Evolutionary conservation across 92 coral and sea anemone species (phyloP), one percentile per base, ranked within the genome.

Genomic region (Porites cylindrica): DNA sequence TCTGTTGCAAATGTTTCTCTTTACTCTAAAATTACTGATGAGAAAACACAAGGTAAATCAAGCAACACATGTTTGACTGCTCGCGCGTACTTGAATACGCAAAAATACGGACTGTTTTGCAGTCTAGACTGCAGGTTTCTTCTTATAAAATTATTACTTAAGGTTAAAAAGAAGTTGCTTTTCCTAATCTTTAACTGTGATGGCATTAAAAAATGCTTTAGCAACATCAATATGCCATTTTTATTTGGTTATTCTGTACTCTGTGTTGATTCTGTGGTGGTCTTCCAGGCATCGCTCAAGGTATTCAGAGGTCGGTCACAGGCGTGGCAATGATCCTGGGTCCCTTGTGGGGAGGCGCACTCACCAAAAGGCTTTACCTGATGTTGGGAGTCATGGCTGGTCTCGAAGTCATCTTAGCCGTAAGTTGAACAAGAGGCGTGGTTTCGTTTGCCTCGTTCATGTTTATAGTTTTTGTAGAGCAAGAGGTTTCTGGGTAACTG

Each of bases 271-370:
- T 19, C 72, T 23, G 70, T 69, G 67, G 53, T 32, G 62, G 54
- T 67, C 26, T 43, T 47, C 10, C 85, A 96, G 99, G 99, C 50
- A 72, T 96, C 8, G 92, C 92, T 1, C 99, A 96, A 78, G 99
- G 99, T 52, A 68, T 96, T 73, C 96, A 88, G 76, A 93, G 99
- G 68, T 95, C 99, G 0, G 86, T 88, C 7, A 90, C 98, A 72
- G 97, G 99, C 13, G 84, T 96, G 47, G 99, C 96, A 13, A 95
- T 91, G 81, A 96, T 96, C 65, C 86, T 96, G 80, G 99, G 99
- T 6, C 95, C 99, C 72, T 80, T 96, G 75, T 96, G 99, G 99
- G 99, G 99, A 24, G 99, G 93, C 29, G 93, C 98, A 1, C 96
- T 96, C n/a, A 87, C 86, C 24, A 79, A 89, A 76, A 89, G 88